These are phyloP conservation scores for Dicaeum eximium DNA, from an alignment of 2,113 vertebrate species.

Conservation along the genomic window DNA sequence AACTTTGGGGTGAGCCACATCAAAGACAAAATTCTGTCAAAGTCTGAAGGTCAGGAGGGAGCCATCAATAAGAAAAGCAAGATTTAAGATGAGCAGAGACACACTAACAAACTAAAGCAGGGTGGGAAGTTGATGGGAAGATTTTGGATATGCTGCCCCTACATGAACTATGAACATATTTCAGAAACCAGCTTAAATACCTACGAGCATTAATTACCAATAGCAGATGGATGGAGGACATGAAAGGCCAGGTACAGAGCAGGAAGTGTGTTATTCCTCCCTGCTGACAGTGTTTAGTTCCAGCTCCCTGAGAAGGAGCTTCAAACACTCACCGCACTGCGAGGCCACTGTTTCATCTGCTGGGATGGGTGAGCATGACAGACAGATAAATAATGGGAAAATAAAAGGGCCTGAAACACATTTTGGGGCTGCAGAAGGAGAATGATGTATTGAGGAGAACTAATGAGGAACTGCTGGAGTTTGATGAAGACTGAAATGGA, in stretches of 20 bases:
- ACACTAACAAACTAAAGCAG: not conserved
- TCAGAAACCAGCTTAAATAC: not conserved
- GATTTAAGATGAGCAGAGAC: not conserved
- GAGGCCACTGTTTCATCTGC: not conserved
- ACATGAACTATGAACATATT: not conserved
- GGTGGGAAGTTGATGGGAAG: not conserved
- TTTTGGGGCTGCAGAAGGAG: not conserved
- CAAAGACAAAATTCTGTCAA: not conserved
- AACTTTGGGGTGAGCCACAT: not conserved
- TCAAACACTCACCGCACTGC: not conserved
- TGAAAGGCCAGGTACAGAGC: not conserved
- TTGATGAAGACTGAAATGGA: slow-evolving; percentile 11
- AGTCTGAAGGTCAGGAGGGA: not conserved
- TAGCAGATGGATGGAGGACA: not conserved
- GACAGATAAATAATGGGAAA: slow-evolving; percentile 10
- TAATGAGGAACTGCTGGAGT: slow-evolving; percentile 36
- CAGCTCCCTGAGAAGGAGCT: not conserved
- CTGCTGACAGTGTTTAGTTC: not conserved
- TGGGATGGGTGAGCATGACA: not conserved
- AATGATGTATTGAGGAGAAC: not conserved
- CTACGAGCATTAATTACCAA: not conserved
- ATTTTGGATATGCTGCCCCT: not conserved
- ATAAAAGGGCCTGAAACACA: not conserved
- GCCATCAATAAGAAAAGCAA: not conserved
- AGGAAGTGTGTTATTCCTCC: not conserved